Percentiles rank a stretch among this genome's conserved stretches.
phyloP scores from a whole-genome alignment of 2,797 vertebrate genomes.

The Pitangus sulphuratus region DNA sequence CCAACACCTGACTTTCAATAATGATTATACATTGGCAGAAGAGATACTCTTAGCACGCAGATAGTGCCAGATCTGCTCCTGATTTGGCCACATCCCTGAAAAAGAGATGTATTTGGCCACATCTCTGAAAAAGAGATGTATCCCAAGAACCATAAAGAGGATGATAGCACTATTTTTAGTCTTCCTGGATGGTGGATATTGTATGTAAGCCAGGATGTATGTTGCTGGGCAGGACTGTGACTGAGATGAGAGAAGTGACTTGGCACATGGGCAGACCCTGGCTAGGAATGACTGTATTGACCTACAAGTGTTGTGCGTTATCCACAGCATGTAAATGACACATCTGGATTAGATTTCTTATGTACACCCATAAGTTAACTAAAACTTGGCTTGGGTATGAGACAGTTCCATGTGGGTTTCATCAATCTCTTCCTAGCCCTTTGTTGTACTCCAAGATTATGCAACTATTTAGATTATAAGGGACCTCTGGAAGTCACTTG shows the following conservation, averaged over 20 bases:
- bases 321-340: background rate
- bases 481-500: background rate
- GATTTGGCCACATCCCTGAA: background rate
- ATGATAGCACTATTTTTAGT: background rate
- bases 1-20: background rate
- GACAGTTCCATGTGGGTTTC: background rate
- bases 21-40: background rate
- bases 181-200: background rate
- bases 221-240: background rate
- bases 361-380: background rate
- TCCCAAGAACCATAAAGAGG: background rate
- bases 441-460: background rate
- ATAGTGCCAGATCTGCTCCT: background rate
- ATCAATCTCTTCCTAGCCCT: background rate
- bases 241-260: background rate
- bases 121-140: background rate
- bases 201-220: background rate
- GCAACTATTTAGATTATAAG: background rate
- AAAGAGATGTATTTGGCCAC: rapidly evolving
- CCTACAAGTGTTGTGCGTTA: background rate
- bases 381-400: background rate
- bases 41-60: background rate
- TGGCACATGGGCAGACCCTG: background rate
- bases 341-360: background rate
- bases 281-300: background rate